Base-by-base conservation (phyloP, 2,888 invertebrate species). In the Xiphydria camelus region DNA sequence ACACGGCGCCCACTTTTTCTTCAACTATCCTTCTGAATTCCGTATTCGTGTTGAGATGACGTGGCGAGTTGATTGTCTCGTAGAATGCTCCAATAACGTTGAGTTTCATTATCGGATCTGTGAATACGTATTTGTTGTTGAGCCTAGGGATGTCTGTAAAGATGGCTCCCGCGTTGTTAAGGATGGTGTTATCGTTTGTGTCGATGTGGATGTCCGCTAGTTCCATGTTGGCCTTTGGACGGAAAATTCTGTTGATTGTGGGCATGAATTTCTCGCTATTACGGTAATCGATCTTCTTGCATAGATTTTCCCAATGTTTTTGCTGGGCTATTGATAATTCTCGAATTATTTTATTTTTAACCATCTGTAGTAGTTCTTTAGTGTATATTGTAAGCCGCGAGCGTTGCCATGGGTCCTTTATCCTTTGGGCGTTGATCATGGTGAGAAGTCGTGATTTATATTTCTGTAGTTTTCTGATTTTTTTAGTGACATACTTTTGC, bases 61-160 rank as follows among this genome's bases (percentile, higher is more conserved):
- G 10, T 9, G 44, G 44, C 1, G 40, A 32, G 2, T 47, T 47
- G 7, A 39, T 42, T 1, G 36, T 4, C 18, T 39, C 37, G 20
- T 37, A 47, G 14, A 39, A 29, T 2, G 33, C 38, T 3, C 47
- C 47, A 10, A 47, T 23, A 4, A 33, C 25, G 15, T 43, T 44
- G 4, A 47, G 22, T 19, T 38, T 47, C 15, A 39, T 40, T 0
- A 9, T 14, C 10, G 31, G 19, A 14, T n/a, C 10, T 1, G 32
- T 19, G 4, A 47, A 18, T 0, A 34, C 7, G 29, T 33, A 21
- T 32, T 34, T 32, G 25, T 7, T 15, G 10, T 46, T 23, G 4
- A 31, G 9, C 4, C 15, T 26, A 9, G 35, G 23, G 3, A 14
- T 14, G 2, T 42, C 29, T 10, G 18, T n/a, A n/a, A n/a, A n/a